These are phyloP conservation scores for Drosophila suzukii DNA, from an alignment of 1,140 invertebrate genomes.

Conservation along the genomic window DNA sequence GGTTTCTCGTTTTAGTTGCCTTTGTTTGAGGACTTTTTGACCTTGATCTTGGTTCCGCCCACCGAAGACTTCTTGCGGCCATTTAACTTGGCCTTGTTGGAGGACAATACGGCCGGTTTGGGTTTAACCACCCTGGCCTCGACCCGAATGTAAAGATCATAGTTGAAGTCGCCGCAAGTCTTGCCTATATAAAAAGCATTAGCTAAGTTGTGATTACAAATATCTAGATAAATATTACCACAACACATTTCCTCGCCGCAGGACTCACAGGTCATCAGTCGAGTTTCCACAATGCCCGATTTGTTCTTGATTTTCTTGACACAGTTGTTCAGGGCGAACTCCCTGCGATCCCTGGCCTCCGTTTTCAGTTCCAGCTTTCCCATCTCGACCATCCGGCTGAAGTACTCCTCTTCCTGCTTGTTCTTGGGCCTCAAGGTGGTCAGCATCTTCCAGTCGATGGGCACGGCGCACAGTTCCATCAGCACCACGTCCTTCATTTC, in stretches of 20 bases:
- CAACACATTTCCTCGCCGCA: constrained; percentile 94
- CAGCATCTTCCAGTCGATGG: constrained; percentile 97
- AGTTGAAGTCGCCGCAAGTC: constrained; percentile 85
- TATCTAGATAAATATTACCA: background rate
- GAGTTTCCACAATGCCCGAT: constrained; percentile 91
- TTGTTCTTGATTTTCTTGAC: constrained; percentile 91
- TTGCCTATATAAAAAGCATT: constrained; percentile 69
- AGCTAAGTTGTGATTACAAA: background rate
- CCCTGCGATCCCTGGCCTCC: constrained; percentile 87
- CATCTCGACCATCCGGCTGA: constrained; percentile 92
- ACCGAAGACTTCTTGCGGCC: constrained; percentile 87
- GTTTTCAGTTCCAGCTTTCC: constrained; percentile 91
- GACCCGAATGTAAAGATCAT: constrained; percentile 85
- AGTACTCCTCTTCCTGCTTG: constrained; percentile 94
- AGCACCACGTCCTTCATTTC: constrained; percentile 90
- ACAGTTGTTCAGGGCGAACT: constrained; percentile 87
- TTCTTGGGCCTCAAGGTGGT: constrained; percentile 93
- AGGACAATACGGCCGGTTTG: constrained; percentile 54
- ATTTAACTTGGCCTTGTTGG: constrained; percentile 76
- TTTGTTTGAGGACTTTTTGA: constrained; percentile 65
- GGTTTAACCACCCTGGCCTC: constrained; percentile 76
- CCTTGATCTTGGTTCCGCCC: constrained; percentile 86
- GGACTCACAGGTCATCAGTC: constrained; percentile 90
- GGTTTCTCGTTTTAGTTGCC: constrained; percentile 3
- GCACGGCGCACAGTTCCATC: constrained; percentile 91